Evolutionary conservation across 1,140 invertebrate species (phyloP), one percentile per base, ranked within the genome.

Genomic region (Listronotus bonariensis): DNA sequence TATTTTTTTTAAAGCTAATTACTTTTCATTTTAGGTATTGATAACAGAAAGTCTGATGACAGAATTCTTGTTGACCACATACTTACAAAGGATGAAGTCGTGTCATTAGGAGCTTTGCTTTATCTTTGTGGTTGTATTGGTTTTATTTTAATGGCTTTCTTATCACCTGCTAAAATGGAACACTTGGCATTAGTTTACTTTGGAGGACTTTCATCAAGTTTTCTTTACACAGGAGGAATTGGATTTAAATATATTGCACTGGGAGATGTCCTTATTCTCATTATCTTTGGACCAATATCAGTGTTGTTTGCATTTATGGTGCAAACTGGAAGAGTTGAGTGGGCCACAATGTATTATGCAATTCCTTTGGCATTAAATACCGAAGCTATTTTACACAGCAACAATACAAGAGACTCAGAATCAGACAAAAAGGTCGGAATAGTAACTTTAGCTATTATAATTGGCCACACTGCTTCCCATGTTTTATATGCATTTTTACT

Each of bases 291-390:
- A 3, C 95, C 95, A 4, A 88, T 97, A 20, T 93, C 92, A 12
- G 94, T 97, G n/a, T 82, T 97, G 3, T 97, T 97, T 81, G 90
- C 95, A 0, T 97, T 93, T 72, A 88, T 97, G 82, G 87, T 92
- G 32, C 95, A 97, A 80, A 93, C 93, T 1, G 95, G 95, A 12
- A 83, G 88, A 49, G 82, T 95, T 26, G 89, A 92, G 74, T 90
- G 91, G 89, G 87, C 87, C 20, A 91, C 93, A 0, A 90, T 97
- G 70, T 90, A 94, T 69, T 97, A 96, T 81, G 95, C 95, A 14
- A 88, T 97, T 71, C 96, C 96, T 9, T 78, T 98, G 64, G 95
- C 95, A 7, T 80, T 98, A 1, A 97, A 97, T 72, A 96, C 95
- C 9, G 95, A 97, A 78, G 95, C 95, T 20, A 96, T 97, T 72